Base-by-base conservation (phyloP, 2,113 vertebrate species). In the Sinocyclocheilus grahami region DNA sequence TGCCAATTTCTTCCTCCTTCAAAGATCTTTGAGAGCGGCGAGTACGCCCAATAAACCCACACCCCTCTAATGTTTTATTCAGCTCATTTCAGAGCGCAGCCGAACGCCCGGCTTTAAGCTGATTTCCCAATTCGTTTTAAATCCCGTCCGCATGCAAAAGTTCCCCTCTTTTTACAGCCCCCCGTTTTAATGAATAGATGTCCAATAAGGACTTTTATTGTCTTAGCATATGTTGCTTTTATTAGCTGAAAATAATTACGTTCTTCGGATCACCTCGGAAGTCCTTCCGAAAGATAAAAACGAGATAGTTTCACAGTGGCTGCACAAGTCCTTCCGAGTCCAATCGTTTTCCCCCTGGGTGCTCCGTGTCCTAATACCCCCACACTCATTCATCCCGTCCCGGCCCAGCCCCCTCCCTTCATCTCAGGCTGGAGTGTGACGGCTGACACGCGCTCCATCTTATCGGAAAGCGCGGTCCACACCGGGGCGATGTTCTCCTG, bases 161-260 rank as follows among this genome's bases (percentile, higher is more conserved):
- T 93, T 93, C 89, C 89, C 90, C 89, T 90, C 89, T 92, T 95
- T 96, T 96, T 95, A 95, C 94, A 93, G 94, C 42, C 95, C 93
- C 93, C 91, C 63, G 20, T 95, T 96, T 96, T 97, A 97, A 96
- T 96, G 96, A 96, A 96, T 96, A 96, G 96, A 95, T 93, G 93
- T 96, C 95, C 97, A 98, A 99, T 98, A 98, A 98, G 97, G 97
- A 95, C 94, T 98, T 99, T 97, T 98, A 98, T 98, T 98, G 97
- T 98, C 97, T 98, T 97, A 98, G 97, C 98, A 99, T 99, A 99
- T 99, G 98, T 97, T 98, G 97, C 97, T 99, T 99, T 99, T 98
- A 99, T 99, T 99, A 97, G 97, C 95, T 96, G 96, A 96, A 97
- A 97, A 98, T 99, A 99, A 99, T 99, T 98, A 96, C 96, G 96